phyloP scores from a whole-genome alignment of 2,113 vertebrate species.

The Odobenus rosmarus region DNA sequence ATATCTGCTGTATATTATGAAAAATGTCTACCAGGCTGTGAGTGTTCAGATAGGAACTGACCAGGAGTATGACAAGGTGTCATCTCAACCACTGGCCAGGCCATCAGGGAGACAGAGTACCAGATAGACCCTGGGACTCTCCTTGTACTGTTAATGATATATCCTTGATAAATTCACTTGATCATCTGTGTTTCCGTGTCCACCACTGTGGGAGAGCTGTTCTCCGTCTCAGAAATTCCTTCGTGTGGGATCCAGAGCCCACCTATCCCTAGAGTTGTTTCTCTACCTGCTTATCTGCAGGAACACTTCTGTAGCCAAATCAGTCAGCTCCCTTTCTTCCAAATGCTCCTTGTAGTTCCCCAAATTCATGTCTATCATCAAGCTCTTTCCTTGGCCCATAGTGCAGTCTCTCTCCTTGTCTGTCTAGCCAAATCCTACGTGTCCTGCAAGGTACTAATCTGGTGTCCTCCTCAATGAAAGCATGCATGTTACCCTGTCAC shows the following conservation, averaged over 20 bases:
- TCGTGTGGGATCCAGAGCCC: background rate
- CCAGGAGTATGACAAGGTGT: background rate
- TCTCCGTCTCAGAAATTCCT: conserved; percentile 13
- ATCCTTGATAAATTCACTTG: conserved; percentile 32
- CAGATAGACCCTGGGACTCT: conserved; percentile 20
- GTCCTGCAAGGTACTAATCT: background rate
- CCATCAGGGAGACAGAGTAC: background rate
- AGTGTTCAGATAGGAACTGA: background rate
- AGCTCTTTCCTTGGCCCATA: background rate
- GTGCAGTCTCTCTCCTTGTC: background rate
- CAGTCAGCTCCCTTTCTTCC: background rate
- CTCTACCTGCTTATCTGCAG: background rate
- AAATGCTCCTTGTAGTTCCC: background rate
- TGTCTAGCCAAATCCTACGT: background rate
- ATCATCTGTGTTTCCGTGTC: background rate
- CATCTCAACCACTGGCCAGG: background rate
- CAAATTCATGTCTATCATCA: background rate
- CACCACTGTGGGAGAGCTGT: background rate
- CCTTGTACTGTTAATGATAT: background rate
- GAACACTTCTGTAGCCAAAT: background rate
- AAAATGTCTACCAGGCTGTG: background rate
- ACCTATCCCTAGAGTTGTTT: background rate
- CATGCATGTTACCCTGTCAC: background rate
- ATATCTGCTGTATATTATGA: background rate
- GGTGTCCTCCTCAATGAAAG: background rate